These are phyloP conservation scores for Montifringilla adamsi DNA, from an alignment of 2,113 vertebrate species.

Conservation along the genomic window DNA sequence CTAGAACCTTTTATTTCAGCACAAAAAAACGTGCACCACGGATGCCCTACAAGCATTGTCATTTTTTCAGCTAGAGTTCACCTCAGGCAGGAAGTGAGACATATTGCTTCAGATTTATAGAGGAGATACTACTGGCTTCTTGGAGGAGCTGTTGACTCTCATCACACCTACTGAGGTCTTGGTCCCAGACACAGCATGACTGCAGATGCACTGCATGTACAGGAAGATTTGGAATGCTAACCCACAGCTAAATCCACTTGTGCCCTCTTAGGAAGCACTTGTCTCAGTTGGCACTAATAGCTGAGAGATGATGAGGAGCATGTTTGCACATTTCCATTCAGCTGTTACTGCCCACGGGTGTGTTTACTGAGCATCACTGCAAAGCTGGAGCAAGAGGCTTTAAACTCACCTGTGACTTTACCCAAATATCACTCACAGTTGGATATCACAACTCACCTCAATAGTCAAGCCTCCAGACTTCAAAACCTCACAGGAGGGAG, in stretches of 20 bases:
- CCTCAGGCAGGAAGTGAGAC: neutral
- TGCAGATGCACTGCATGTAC: neutral
- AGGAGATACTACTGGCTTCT: neutral
- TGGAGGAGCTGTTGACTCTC: neutral
- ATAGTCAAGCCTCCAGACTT: neutral
- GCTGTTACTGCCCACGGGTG: neutral
- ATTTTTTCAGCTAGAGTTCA: neutral
- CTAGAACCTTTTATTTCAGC: neutral
- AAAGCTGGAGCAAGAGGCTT: neutral
- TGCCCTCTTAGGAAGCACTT: neutral
- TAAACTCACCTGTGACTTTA: neutral
- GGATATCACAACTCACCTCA: neutral
- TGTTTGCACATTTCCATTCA: neutral
- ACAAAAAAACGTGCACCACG: neutral
- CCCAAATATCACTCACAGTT: neutral
- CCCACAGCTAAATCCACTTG: neutral
- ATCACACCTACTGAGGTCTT: neutral
- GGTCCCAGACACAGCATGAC: neutral
- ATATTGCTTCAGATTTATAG: neutral
- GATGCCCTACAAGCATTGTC: neutral
- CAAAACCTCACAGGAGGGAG: neutral
- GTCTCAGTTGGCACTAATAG: neutral
- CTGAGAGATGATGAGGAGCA: neutral
- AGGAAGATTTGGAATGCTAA: neutral
- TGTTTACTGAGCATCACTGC: neutral